Conservation (phyloP, 1,140 invertebrate species). For the Neodiprion virginianus region DNA sequence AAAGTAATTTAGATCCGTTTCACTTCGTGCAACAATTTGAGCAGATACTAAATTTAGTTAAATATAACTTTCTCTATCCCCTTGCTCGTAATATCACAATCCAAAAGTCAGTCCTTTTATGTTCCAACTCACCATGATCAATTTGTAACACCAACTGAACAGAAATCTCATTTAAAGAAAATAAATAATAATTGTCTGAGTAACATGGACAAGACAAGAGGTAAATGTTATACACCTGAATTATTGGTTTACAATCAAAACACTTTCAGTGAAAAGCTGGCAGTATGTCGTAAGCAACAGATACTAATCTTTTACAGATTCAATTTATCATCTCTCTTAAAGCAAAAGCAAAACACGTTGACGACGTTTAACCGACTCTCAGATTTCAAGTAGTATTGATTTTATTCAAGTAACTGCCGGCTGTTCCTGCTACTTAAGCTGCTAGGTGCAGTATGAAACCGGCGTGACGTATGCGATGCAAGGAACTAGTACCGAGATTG, state of each 20-base stretch:
- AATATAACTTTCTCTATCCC: too few species aligned
- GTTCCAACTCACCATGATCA: slow-evolving; percentile 39
- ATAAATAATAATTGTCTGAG: slow-evolving; percentile 42
- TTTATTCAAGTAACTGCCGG: too few species aligned
- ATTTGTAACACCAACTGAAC: slow-evolving; percentile 39
- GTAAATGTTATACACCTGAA: too few species aligned
- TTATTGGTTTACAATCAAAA: not conserved
- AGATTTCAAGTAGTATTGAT: too few species aligned
- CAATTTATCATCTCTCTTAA: not conserved
- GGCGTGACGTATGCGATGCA: not conserved
- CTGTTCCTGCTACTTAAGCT: slow-evolving; percentile 10
- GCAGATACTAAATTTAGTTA: too few species aligned
- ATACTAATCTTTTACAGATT: not conserved
- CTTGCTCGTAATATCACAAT: slow-evolving; percentile 37
- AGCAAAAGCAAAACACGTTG: too few species aligned
- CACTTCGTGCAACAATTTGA: too few species aligned
- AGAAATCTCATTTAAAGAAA: slow-evolving; percentile 42
- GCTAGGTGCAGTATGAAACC: slow-evolving; percentile 5
- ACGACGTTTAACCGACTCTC: too few species aligned
- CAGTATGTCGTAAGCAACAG: too few species aligned
- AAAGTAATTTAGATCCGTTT: not conserved
- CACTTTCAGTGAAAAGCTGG: not conserved
- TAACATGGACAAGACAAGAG: not conserved
- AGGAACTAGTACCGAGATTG: slow-evolving; percentile 10
- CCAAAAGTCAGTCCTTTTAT: slow-evolving; percentile 25